Percentiles rank a stretch among this genome's conserved stretches.
phyloP scores from a whole-genome alignment of 2,888 invertebrate species.

The Drosophila seclusa region DNA sequence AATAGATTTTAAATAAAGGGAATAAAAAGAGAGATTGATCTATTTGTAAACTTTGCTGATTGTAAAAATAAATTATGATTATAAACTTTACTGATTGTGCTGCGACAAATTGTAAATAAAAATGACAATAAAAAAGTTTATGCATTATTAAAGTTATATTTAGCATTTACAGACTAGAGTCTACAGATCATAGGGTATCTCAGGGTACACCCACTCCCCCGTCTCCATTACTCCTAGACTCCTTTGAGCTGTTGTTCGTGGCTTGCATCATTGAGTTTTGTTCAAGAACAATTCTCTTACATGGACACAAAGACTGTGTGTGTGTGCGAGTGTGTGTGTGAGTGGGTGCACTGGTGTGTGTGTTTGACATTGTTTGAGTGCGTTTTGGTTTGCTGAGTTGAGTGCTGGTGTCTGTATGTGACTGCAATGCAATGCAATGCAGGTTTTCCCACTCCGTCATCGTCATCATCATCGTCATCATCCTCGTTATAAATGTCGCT shows the following conservation, averaged over 20 bases:
- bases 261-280: slow-evolving; percentile 64
- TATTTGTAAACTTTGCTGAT: neutral
- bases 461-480: slow-evolving; percentile 34
- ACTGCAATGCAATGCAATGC: slow-evolving; percentile 52
- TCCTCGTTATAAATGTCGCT: slow-evolving; percentile 63
- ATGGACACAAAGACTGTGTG: slow-evolving; percentile 22
- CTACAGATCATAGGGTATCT: slow-evolving; percentile 9
- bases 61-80: neutral
- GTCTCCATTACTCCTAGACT: neutral
- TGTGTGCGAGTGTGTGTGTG: slow-evolving; percentile 22
- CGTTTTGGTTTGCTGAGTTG: slow-evolving; percentile 22
- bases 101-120: neutral
- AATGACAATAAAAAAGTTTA: neutral
- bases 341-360: slow-evolving; percentile 10
- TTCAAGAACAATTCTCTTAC: slow-evolving; percentile 73
- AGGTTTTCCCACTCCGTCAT: slow-evolving; percentile 54
- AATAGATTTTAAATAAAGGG: neutral
- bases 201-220: neutral
- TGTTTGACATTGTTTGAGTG: slow-evolving; percentile 49
- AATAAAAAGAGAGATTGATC: neutral
- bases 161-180: neutral
- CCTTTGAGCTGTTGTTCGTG: slow-evolving; percentile 39
- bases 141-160: neutral
- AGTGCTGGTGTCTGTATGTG: slow-evolving; percentile 41
- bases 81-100: neutral